Evolutionary conservation across 2,113 vertebrate species (phyloP).

Genomic region (Nestor notabilis): DNA sequence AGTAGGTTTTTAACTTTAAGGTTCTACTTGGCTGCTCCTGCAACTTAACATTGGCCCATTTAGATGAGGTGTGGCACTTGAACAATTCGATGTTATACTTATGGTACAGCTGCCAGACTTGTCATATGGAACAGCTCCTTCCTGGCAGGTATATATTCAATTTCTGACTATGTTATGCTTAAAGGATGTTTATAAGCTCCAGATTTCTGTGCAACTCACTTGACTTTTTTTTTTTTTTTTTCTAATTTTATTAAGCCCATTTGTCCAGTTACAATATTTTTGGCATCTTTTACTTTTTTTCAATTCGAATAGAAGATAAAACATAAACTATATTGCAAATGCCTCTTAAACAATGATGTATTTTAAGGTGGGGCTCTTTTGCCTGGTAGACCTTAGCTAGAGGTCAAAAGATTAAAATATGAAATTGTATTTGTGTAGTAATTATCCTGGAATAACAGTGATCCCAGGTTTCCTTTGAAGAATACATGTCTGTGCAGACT

Average conservation of each 20-base stretch:
- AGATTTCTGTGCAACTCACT: neutral
- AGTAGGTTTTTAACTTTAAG: neutral
- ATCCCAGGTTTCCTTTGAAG: neutral
- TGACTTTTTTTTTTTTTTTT: neutral
- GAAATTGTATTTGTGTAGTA: neutral
- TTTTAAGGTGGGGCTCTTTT: neutral
- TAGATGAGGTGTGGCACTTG: neutral
- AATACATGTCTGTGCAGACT: neutral
- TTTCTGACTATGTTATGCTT: neutral
- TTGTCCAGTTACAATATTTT: neutral
- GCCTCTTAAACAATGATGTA: neutral
- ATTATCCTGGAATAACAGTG: neutral
- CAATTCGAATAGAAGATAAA: neutral
- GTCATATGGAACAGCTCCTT: neutral
- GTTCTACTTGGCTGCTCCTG: neutral
- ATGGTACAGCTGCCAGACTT: neutral
- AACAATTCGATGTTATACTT: neutral
- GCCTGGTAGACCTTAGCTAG: neutral
- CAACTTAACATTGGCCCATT: neutral
- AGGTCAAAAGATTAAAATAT: neutral
- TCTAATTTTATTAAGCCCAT: neutral
- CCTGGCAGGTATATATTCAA: neutral
- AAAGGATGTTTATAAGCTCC: neutral
- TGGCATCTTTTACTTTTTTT: neutral
- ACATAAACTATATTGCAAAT: neutral